Percentiles rank a stretch among this genome's conserved stretches.
Evolutionary conservation across 2,113 vertebrate genomes (phyloP).

Genomic region (Chamaetylas fuelleborni): DNA sequence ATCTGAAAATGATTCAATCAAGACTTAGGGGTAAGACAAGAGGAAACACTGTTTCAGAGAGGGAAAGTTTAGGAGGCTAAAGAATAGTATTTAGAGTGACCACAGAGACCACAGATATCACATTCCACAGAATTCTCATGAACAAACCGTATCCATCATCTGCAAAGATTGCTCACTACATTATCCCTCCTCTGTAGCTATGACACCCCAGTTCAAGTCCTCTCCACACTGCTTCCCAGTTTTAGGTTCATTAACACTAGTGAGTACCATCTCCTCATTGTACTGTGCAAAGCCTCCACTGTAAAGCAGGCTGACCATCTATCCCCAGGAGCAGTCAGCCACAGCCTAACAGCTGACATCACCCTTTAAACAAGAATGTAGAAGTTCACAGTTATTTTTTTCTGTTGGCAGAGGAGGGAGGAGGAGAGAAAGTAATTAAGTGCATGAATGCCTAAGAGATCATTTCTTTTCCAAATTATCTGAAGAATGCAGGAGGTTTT

Average conservation of each 20-base stretch:
- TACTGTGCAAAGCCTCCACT: not conserved
- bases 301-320: not conserved
- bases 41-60: not conserved
- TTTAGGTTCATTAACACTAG: not conserved
- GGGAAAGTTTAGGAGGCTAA: not conserved
- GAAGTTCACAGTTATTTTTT: not conserved
- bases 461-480: not conserved
- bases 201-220: not conserved
- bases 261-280: not conserved
- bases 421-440: constrained; percentile 27
- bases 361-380: not conserved
- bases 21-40: not conserved
- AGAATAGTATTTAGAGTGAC: not conserved
- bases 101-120: not conserved
- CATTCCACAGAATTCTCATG: not conserved
- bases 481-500: not conserved
- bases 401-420: not conserved
- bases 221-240: not conserved
- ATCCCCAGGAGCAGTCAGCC: not conserved
- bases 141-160: not conserved
- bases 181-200: not conserved
- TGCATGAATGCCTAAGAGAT: not conserved
- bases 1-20: not conserved
- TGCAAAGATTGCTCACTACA: not conserved
- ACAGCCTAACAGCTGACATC: not conserved